Evolutionary conservation across 2,113 vertebrate species (phyloP).

Genomic region (Lipophrys pholis): DNA sequence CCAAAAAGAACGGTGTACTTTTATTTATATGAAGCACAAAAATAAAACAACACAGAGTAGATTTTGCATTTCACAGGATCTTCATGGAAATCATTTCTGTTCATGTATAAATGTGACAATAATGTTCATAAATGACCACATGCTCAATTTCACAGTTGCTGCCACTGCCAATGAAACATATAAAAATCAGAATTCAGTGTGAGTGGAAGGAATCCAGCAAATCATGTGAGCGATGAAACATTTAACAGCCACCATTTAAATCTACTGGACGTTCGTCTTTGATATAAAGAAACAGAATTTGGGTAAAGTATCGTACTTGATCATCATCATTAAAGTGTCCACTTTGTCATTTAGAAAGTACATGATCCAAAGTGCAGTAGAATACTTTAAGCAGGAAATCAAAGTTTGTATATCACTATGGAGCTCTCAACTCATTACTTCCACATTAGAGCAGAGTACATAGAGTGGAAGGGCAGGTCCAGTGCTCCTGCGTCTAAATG

Average conservation of each 20-base stretch:
- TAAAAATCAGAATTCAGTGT: not conserved
- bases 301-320: conserved; percentile 6
- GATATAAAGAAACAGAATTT: conserved; percentile 6
- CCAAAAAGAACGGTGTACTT: no score
- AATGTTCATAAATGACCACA: not conserved
- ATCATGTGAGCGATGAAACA: not conserved
- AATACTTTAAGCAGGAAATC: conserved; percentile 20
- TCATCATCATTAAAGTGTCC: conserved; percentile 16
- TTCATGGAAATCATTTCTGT: no score
- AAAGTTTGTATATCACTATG: conserved; percentile 7
- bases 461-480: conserved; percentile 24
- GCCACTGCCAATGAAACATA: not conserved
- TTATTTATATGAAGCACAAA: no score
- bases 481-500: not conserved
- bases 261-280: not conserved
- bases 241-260: conserved; percentile 10
- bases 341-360: not conserved
- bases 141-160: not conserved
- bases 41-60: no score
- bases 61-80: no score
- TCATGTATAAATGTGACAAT: no score
- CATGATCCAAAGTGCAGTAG: conserved; percentile 19
- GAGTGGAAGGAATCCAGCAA: not conserved
- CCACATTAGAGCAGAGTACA: not conserved
- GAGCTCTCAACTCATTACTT: not conserved